Conservation (phyloP, 37 sponge, comb jelly and placozoan species). For the Aplysina aerophoba region DNA sequence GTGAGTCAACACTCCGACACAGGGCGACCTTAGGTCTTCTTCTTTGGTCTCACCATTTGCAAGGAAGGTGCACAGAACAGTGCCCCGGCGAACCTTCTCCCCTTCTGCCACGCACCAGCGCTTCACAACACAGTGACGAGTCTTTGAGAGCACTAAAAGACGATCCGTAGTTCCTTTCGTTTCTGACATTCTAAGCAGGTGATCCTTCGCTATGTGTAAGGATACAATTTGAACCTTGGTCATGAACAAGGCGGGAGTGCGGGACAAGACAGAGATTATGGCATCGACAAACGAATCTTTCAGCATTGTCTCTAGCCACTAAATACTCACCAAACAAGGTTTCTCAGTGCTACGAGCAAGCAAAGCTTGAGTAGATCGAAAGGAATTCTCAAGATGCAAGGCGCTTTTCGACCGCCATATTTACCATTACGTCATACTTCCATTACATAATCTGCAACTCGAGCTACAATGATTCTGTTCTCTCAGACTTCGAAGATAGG, state of each 20-base stretch:
- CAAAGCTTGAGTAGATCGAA: too few relatives aligned
- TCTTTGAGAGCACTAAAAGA: background rate
- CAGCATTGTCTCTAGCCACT: too few relatives aligned
- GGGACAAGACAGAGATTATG: background rate
- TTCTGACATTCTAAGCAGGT: too few relatives aligned
- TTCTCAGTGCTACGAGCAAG: too few relatives aligned
- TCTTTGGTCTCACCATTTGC: slow-evolving; percentile 4
- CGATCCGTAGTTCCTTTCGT: background rate
- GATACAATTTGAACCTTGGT: background rate
- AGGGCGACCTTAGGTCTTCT: slow-evolving; percentile 52
- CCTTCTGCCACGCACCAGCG: slow-evolving; percentile 63
- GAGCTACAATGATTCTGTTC: too few relatives aligned
- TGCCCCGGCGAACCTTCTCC: slow-evolving; percentile 67
- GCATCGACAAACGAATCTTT: too few relatives aligned
- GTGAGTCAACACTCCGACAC: slow-evolving; percentile 64
- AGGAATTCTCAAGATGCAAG: too few relatives aligned
- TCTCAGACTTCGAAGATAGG: background rate
- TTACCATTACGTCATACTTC: background rate
- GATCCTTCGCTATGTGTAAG: background rate
- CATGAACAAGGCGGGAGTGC: background rate
- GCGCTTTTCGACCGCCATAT: background rate
- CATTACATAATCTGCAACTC: background rate
- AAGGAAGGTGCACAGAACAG: slow-evolving; percentile 60
- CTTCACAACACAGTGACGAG: background rate
- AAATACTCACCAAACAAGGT: too few relatives aligned